These are phyloP conservation scores for Diarsia mendica DNA, from an alignment of 2,888 invertebrate species.

Conservation along the genomic window DNA sequence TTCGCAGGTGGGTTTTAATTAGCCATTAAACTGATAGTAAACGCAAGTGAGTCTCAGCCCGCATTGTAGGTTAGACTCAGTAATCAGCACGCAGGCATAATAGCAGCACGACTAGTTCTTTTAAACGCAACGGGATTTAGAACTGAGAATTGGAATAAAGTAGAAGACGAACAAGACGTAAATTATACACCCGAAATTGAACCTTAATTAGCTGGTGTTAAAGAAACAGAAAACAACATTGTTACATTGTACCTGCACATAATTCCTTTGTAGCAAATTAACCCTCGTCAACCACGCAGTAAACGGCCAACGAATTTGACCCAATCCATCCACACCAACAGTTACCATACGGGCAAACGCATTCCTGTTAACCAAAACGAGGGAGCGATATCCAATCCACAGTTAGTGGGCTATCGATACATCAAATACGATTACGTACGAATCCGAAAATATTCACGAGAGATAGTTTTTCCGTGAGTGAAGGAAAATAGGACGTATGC, in stretches of 20 bases:
- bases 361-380: slow-evolving; percentile 43
- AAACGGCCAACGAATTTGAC: slow-evolving; percentile 22
- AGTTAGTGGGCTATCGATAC: slow-evolving; percentile 52
- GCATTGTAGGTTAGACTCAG: slow-evolving; percentile 22
- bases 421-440: slow-evolving; percentile 45
- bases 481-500: slow-evolving; percentile 64
- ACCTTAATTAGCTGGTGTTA: not conserved
- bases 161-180: not conserved
- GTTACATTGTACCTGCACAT: slow-evolving; percentile 3
- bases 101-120: slow-evolving; percentile 40
- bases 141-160: not conserved
- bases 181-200: not conserved
- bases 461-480: slow-evolving; percentile 54
- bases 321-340: slow-evolving; percentile 27
- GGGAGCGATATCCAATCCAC: slow-evolving; percentile 47
- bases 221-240: slow-evolving; percentile 19
- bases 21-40: slow-evolving; percentile 25
- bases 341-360: slow-evolving; percentile 45
- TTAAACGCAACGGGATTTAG: slow-evolving; percentile 29
- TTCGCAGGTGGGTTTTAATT: slow-evolving; percentile 52
- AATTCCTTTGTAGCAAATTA: slow-evolving; percentile 25
- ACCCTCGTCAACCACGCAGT: slow-evolving; percentile 31
- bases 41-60: slow-evolving; percentile 30
- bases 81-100: slow-evolving; percentile 37
- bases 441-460: slow-evolving; percentile 49